These are phyloP conservation scores for Bombyx huttoni DNA, from an alignment of 2,888 invertebrate genomes.

Conservation along the genomic window DNA sequence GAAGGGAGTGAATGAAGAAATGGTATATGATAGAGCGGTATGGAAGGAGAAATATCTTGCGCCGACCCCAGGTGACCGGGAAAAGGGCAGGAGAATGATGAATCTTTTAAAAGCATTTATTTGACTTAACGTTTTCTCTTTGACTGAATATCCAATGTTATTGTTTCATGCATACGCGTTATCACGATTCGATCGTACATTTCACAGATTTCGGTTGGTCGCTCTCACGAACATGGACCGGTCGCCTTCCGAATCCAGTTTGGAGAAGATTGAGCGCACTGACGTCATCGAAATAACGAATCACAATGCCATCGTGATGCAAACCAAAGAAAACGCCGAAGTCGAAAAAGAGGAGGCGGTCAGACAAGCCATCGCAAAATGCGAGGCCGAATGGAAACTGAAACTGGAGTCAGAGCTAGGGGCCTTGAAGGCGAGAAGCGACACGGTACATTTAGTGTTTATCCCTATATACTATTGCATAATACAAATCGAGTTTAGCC, in stretches of 20 bases:
- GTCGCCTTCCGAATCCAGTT: conserved; percentile 82
- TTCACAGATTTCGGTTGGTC: conserved; percentile 78
- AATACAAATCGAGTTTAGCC: no score
- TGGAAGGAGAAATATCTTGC: no score
- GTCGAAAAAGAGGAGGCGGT: conserved; percentile 72
- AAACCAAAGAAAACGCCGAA: conserved; percentile 77
- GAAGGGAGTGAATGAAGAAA: no score
- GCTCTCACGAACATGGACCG: conserved; percentile 80
- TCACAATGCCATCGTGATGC: conserved; percentile 77
- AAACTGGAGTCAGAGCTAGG: conserved; percentile 42
- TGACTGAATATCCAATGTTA: no score
- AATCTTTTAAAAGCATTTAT: no score
- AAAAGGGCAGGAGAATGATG: no score
- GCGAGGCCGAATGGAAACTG: conserved; percentile 73
- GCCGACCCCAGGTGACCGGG: no score
- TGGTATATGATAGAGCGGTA: no score
- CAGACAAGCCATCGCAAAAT: conserved; percentile 63
- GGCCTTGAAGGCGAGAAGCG: conserved; percentile 51
- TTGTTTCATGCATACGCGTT: no score
- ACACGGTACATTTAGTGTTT: conserved; percentile 27
- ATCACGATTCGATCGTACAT: not conserved
- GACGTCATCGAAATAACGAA: conserved; percentile 75
- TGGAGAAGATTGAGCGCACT: conserved; percentile 81
- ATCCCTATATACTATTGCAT: not conserved
- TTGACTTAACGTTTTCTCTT: no score